A percentile compares a stretch with the other conserved stretches of the same genome.
These are phyloP conservation scores for Hapalemur alaotrensis DNA, from an alignment of 2,797 vertebrate genomes.

Conservation along the genomic window DNA sequence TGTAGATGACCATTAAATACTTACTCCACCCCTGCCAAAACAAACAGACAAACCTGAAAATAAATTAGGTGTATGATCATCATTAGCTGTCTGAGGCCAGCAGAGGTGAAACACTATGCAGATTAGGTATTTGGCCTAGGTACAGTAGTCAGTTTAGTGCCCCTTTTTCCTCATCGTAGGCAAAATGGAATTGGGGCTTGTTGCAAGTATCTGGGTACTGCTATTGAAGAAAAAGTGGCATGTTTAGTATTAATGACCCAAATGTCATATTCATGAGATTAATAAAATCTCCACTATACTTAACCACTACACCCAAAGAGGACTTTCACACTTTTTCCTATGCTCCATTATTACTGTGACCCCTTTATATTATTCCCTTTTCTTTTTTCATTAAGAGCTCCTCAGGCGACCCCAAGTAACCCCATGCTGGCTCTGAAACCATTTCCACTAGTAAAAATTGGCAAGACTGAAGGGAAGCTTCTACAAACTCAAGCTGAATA, in stretches of 20 bases:
- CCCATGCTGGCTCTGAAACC: conserved; percentile 42
- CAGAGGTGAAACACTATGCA: background rate
- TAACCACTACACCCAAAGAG: background rate
- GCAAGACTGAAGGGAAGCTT: conserved; percentile 27
- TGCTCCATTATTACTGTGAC: background rate
- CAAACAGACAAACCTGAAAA: conserved; percentile 10
- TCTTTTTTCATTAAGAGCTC: conserved; percentile 14
- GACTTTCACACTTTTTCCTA: background rate
- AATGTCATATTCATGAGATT: background rate
- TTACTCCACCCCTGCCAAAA: background rate
- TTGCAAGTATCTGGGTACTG: background rate
- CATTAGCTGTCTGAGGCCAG: background rate
- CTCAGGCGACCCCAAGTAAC: conserved; percentile 41
- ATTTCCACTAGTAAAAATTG: conserved; percentile 51
- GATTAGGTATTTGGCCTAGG: background rate
- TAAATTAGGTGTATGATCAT: background rate
- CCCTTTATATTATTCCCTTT: background rate
- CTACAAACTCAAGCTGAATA: background rate
- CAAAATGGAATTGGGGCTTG: background rate
- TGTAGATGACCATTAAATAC: background rate
- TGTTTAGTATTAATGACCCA: background rate
- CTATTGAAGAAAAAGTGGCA: background rate
- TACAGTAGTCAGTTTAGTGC: background rate
- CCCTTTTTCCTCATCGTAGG: background rate
- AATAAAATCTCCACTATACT: background rate